phyloP scores from a whole-genome alignment of 2,888 invertebrate genomes.

The Invenusta paracnida region DNA sequence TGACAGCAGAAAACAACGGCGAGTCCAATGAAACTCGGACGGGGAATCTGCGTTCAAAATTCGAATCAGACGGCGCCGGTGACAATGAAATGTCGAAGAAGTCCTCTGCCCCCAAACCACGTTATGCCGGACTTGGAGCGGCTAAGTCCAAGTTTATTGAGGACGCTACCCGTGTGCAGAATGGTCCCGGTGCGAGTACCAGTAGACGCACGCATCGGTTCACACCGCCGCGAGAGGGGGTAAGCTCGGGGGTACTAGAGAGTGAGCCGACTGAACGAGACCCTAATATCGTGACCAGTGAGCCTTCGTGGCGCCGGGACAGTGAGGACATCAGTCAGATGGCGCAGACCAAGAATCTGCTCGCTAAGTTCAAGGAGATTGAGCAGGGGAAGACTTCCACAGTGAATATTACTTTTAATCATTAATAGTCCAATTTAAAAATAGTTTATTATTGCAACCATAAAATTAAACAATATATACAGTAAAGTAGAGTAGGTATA shows the following conservation, averaged over 20 bases:
- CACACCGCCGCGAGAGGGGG: slow-evolving; percentile 41
- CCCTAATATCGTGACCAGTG: slow-evolving; percentile 36
- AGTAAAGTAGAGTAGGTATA: too few species aligned
- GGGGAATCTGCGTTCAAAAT: background rate
- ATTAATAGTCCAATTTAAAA: too few species aligned
- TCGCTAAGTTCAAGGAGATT: slow-evolving; percentile 39
- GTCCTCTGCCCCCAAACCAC: background rate
- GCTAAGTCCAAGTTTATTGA: slow-evolving; percentile 17
- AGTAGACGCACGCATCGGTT: slow-evolving; percentile 9
- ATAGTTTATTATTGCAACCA: too few species aligned
- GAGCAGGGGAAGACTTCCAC: too few species aligned
- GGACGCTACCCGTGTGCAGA: background rate
- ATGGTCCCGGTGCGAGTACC: background rate
- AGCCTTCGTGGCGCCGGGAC: background rate
- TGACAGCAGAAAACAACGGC: background rate
- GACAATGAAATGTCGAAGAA: background rate
- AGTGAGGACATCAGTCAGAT: slow-evolving; percentile 20
- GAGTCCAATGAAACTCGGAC: background rate
- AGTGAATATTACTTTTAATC: too few species aligned
- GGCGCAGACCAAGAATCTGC: slow-evolving; percentile 9
- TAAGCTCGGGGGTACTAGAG: slow-evolving; percentile 28
- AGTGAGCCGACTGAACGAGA: slow-evolving; percentile 39
- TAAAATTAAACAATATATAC: too few species aligned
- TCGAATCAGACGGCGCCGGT: background rate
- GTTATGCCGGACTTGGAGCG: slow-evolving; percentile 32